Evolutionary conservation across 2,113 vertebrate genomes (phyloP).

Genomic region (Aegotheles bennettii): DNA sequence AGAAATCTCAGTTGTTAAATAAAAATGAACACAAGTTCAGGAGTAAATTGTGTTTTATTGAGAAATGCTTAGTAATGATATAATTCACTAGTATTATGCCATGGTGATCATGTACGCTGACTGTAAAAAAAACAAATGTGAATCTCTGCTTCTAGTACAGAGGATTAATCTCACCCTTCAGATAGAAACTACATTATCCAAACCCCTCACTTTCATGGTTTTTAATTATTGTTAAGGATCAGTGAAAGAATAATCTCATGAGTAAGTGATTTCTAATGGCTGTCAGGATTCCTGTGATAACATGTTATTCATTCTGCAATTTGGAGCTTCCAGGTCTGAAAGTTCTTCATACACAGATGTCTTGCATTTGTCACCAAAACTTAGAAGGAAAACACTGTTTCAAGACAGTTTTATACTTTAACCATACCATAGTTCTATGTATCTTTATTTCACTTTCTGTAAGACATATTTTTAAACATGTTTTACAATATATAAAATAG

Average conservation of each 20-base stretch:
- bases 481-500: background rate
- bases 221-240: background rate
- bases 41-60: background rate
- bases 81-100: background rate
- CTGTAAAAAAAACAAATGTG: background rate
- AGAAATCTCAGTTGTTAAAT: background rate
- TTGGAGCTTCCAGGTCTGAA: background rate
- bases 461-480: background rate
- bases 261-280: background rate
- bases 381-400: background rate
- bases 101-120: background rate
- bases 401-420: background rate
- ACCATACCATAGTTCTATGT: background rate
- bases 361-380: background rate
- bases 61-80: slow-evolving; percentile 11
- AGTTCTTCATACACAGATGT: background rate
- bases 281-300: background rate
- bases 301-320: background rate
- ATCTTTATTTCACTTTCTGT: background rate
- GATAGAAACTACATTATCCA: background rate
- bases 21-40: background rate
- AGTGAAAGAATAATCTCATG: background rate
- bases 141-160: background rate
- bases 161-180: background rate
- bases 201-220: background rate